Evolutionary conservation across 2,888 invertebrate genomes (phyloP).

Genomic region (Strigamia transsilvanica): DNA sequence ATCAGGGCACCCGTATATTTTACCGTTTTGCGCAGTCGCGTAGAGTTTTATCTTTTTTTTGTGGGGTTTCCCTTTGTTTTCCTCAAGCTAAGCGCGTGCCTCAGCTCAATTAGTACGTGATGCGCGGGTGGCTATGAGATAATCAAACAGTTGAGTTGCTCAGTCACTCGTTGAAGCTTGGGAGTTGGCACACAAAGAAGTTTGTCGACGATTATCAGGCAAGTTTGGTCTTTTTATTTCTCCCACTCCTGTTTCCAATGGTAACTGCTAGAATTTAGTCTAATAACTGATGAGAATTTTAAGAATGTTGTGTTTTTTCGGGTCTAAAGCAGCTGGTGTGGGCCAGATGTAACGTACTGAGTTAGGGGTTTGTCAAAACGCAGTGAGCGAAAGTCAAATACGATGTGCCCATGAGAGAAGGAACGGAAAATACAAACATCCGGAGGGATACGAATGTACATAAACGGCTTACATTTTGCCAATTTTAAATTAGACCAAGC

Average conservation of each 20-base stretch:
- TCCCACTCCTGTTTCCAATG: background rate
- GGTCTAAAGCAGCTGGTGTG: conserved; percentile 6
- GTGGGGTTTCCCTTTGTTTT: conserved; percentile 6
- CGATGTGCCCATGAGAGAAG: conserved; percentile 28
- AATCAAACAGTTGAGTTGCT: conserved; percentile 1
- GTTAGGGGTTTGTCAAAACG: conserved; percentile 25
- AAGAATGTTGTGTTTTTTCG: background rate
- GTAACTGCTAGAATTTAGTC: background rate
- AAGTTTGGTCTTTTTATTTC: background rate
- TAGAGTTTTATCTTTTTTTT: background rate
- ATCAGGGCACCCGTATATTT: conserved; percentile 31
- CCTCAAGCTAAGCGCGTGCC: conserved; percentile 34
- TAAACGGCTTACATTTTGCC: background rate
- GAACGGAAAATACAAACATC: conserved; percentile 35
- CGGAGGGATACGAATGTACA: conserved; percentile 24
- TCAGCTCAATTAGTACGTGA: conserved; percentile 43
- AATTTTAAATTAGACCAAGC: background rate
- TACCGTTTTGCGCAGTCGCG: background rate
- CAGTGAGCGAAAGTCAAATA: conserved; percentile 24
- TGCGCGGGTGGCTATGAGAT: conserved; percentile 14
- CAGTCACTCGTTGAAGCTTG: background rate
- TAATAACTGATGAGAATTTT: background rate
- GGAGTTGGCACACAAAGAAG: background rate
- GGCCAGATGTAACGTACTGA: background rate
- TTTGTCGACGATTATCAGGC: background rate